phyloP scores from a whole-genome alignment of 2,113 vertebrate genomes.

The Scomber japonicus region DNA sequence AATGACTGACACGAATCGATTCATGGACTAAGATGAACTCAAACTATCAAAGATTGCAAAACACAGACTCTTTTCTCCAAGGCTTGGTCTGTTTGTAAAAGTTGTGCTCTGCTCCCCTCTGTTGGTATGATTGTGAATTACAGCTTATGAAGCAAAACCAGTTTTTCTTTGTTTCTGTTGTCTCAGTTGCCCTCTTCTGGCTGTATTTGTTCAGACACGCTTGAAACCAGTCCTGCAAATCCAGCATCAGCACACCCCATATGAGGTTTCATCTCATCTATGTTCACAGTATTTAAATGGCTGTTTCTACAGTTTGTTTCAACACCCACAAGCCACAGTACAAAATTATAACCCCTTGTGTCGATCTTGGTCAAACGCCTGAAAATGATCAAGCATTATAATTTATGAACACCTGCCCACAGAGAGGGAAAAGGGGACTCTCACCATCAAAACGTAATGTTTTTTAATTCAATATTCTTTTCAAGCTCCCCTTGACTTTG shows the following conservation, averaged over 20 bases:
- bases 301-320: not conserved
- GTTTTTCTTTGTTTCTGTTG: not conserved
- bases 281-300: not conserved
- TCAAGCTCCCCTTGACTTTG: constrained; percentile 72
- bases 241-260: not conserved
- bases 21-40: not conserved
- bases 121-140: constrained; percentile 29
- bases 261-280: not conserved
- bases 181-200: constrained; percentile 71
- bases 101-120: constrained; percentile 70
- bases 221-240: not conserved
- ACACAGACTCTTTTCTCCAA: not conserved
- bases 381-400: constrained; percentile 42
- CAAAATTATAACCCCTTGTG: not conserved
- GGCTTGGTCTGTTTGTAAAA: constrained; percentile 3
- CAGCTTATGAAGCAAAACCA: not conserved
- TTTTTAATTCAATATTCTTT: constrained; percentile 60
- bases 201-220: constrained; percentile 11
- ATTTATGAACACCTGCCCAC: constrained; percentile 41
- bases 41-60: not conserved
- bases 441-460: constrained; percentile 11
- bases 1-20: constrained; percentile 30
- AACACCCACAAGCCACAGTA: not conserved
- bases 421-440: not conserved
- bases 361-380: constrained; percentile 5